Percentiles rank a stretch among this genome's conserved stretches.
Conservation (phyloP, 92 coral and sea anemone species). For the Diadumene lineata region DNA sequence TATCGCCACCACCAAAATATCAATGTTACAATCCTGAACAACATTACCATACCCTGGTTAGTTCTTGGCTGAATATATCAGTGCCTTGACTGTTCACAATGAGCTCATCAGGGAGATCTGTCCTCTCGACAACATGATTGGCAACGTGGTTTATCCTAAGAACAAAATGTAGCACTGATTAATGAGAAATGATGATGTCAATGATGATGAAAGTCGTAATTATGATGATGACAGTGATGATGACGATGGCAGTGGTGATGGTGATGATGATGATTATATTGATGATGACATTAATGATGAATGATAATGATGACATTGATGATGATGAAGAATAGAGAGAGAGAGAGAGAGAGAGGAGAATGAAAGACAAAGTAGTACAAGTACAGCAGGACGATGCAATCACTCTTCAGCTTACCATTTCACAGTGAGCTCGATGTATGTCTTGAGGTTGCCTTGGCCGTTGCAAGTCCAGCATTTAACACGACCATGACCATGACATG, state of each 20-base stretch:
- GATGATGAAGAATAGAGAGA: too few species aligned
- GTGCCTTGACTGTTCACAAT: constrained; percentile 70
- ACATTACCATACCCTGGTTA: constrained; percentile 60
- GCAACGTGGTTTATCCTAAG: constrained; percentile 73
- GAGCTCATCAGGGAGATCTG: constrained; percentile 76
- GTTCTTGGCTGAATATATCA: constrained; percentile 80
- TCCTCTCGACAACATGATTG: constrained; percentile 71
- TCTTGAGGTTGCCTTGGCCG: constrained; percentile 80
- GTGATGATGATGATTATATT: too few species aligned
- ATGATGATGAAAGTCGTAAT: not conserved
- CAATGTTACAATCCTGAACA: too few species aligned
- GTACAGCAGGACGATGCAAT: too few species aligned
- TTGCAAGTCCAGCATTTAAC: constrained; percentile 70
- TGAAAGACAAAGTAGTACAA: too few species aligned
- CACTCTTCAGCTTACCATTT: constrained; percentile 89
- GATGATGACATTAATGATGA: too few species aligned
- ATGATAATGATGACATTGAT: too few species aligned
- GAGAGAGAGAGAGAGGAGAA: too few species aligned
- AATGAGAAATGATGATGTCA: not conserved
- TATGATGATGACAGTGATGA: too few species aligned
- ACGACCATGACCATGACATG: constrained; percentile 84
- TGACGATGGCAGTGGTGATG: too few species aligned
- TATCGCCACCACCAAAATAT: not conserved
- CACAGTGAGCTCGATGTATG: constrained; percentile 80
- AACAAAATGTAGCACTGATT: too few species aligned